Conservation (phyloP, 2,113 vertebrate species). For the Chrysochloris asiatica region DNA sequence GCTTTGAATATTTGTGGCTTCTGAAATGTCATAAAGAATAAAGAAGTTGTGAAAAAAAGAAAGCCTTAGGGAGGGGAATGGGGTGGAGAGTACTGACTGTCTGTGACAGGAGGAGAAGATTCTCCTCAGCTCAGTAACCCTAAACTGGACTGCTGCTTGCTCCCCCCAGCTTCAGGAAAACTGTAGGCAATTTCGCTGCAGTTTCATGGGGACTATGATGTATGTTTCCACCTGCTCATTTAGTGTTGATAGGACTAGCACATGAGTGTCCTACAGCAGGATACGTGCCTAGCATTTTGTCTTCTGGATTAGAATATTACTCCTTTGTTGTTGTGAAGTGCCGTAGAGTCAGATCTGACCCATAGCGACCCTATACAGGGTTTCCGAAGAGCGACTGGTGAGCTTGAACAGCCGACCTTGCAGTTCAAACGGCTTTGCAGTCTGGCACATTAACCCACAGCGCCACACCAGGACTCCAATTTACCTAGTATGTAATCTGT, state of each 20-base stretch:
- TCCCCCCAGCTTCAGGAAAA: neutral
- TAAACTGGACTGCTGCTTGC: neutral
- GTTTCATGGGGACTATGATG: neutral
- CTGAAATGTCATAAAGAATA: conserved; percentile 15
- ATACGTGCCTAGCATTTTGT: neutral
- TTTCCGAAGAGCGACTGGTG: too few species aligned
- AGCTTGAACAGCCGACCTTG: too few species aligned
- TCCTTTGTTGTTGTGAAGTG: too few species aligned
- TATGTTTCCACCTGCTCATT: neutral
- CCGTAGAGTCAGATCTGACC: too few species aligned
- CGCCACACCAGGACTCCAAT: too few species aligned
- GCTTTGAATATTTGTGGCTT: neutral
- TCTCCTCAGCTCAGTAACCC: neutral
- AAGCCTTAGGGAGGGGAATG: neutral
- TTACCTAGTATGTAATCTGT: conserved; percentile 4
- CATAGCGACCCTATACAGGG: too few species aligned
- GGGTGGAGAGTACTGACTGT: neutral
- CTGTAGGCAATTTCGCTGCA: neutral
- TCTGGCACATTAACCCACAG: too few species aligned
- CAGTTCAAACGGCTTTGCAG: too few species aligned
- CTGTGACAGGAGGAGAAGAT: neutral
- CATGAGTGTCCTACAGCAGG: neutral
- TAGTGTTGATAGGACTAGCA: neutral
- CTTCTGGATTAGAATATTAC: neutral
- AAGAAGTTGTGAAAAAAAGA: conserved; percentile 13